Evolutionary conservation across 2,888 invertebrate species (phyloP), one percentile per base, ranked within the genome.

Genomic region (Helicoverpa assulta): DNA sequence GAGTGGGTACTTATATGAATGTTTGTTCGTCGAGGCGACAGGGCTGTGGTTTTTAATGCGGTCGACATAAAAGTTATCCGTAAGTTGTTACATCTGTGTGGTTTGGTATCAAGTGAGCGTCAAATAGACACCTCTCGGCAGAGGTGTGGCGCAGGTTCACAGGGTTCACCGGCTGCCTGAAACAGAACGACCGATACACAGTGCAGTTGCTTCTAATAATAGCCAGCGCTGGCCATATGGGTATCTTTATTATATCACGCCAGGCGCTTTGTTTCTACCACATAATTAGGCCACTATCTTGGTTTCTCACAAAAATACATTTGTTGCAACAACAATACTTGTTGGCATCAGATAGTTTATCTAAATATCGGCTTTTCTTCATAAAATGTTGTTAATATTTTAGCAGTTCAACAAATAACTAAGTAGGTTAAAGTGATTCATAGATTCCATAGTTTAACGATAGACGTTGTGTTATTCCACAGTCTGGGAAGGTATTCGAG

Each of bases 131-230:
- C 75, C 74, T 73, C 67, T 40, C 52, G 16, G 29, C 62, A 76
- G 76, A 75, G 73, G 80, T 70, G 78, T 73, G 58, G 63, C 76
- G 67, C 69, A 50, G n/a, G 18, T n/a, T n/a, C 50, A 60, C 43
- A 65, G 86, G 73, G 87, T 86, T 89, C 86, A 85, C 72, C 81
- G 82, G 79, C 80, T 87, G 87, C 82, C 77, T 80, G 75, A 79
- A 85, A 84, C 85, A 85, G 86, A 89, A 86, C 85, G 80, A 80
- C 86, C 83, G 84, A 85, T 86, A 85, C 83, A 78, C 80, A 81
- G 76, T 85, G 84, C 85, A 86, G 85, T 86, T 85, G 72, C 18
- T 29, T 91, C 89, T 92, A 93, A 92, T 92, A 90, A 92, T 92
- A 92, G 89, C 83, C 76, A 77, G 81, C 86, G 80, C 81, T 84